These are phyloP conservation scores for Heteromormyrus szaboi DNA, from an alignment of 2,797 vertebrate genomes.

Conservation along the genomic window DNA sequence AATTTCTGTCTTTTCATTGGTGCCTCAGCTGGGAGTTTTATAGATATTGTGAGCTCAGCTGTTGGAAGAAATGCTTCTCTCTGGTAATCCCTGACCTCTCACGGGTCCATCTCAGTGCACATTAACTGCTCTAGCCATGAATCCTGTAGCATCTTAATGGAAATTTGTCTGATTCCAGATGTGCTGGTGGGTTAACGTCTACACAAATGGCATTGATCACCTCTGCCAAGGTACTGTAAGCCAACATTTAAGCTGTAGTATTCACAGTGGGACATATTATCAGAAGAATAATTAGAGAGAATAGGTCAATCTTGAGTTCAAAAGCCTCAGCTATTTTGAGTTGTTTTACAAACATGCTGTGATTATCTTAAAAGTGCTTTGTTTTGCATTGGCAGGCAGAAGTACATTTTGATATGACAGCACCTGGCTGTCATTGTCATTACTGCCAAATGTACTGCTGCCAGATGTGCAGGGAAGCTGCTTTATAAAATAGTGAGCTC, in stretches of 20 bases:
- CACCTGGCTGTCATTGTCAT: not conserved
- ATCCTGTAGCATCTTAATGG: not conserved
- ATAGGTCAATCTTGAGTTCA: not conserved
- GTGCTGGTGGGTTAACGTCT: not conserved
- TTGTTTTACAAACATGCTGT: not conserved
- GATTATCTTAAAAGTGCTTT: not conserved
- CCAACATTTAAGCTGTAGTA: not conserved
- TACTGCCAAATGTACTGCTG: not conserved
- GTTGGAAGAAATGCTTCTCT: constrained; percentile 43
- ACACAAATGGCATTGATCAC: not conserved
- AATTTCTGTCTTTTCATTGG: constrained; percentile 1
- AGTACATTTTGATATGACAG: not conserved
- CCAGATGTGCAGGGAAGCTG: not conserved
- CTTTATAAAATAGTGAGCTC: not conserved
- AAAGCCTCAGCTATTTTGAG: not conserved
- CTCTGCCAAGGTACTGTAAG: not conserved
- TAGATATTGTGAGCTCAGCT: constrained; percentile 52
- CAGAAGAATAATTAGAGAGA: not conserved
- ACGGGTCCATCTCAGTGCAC: constrained; percentile 40
- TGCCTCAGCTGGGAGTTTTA: constrained; percentile 46
- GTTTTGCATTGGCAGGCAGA: not conserved
- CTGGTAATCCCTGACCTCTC: constrained; percentile 50
- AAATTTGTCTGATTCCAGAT: not conserved
- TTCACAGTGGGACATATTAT: not conserved
- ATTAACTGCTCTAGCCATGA: not conserved